Evolutionary conservation across 2,888 invertebrate genomes (phyloP), one percentile per base, ranked within the genome.

Genomic region (Muschampia staudingeri): DNA sequence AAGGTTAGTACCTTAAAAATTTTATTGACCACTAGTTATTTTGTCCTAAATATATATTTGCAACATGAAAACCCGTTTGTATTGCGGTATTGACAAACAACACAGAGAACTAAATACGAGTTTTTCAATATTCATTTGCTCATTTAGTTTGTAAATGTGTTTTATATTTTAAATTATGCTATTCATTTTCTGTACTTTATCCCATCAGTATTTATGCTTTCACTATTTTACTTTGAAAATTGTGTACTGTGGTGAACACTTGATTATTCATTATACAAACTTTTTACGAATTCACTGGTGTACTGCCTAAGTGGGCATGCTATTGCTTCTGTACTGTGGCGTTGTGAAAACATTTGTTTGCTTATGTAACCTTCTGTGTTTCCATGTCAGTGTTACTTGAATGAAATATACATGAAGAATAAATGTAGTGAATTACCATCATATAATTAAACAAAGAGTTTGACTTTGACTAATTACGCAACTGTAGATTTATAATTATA

Each of bases 381-480:
- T 92, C 86, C 92, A 90, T 93, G 90, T 90, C 84, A 89, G 90
- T 92, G 89, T 95, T 89, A 92, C 91, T 90, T 88, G 88, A 93
- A 40, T 40, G 34, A 37, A 91, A 85, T 90, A 88, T 88, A 83
- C 90, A 87, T 90, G 90, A 91, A 90, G 89, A 92, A 85, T 92
- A 90, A 90, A 89, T 86, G 93, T 91, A 92, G 95, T 91, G 93
- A 94, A 95, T 95, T 86, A 92, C 88, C 95, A 95, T 95, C 94
- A 95, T 69, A 92, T 89, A 56, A 91, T 91, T 84, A 93, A 92
- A 94, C 92, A 95, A 80, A 96, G 97, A 97, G 97, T 97, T 97
- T 97, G 97, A 97, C 97, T 97, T 97, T 97, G 97, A 96, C 91
- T 93, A 93, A 90, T 92, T 92, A 93, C 90, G 93, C 93, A 93